Evolutionary conservation across 2,113 vertebrate genomes (phyloP).

Genomic region (Lichenostomus cassidix): DNA sequence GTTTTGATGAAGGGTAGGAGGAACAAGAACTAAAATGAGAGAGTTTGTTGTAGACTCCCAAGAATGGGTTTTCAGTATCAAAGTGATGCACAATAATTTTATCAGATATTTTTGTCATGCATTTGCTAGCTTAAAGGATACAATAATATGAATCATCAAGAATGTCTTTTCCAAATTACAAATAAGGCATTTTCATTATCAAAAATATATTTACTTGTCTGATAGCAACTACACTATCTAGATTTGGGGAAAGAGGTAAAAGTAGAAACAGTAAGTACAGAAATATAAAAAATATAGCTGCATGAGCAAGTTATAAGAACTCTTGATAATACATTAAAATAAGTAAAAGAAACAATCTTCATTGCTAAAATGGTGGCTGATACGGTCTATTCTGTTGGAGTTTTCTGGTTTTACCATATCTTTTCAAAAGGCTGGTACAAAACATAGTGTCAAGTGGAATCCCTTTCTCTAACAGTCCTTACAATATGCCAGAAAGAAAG

Average conservation of each 20-base stretch:
- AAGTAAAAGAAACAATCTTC: neutral
- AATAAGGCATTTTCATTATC: neutral
- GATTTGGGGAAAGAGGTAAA: neutral
- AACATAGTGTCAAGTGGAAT: neutral
- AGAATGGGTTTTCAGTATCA: neutral
- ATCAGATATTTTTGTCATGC: neutral
- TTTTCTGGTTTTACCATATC: neutral
- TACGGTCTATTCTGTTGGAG: fast-evolving
- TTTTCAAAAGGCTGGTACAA: neutral
- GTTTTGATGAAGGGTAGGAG: neutral
- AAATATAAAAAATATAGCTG: neutral
- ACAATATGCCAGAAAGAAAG: neutral
- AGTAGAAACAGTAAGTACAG: neutral
- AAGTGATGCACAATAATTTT: neutral
- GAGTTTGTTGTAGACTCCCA: neutral
- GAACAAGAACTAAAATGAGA: neutral
- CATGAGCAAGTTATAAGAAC: neutral
- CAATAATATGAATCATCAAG: neutral
- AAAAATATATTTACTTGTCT: neutral
- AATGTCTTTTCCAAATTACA: neutral
- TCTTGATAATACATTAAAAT: neutral
- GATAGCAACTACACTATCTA: neutral
- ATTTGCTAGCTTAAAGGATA: neutral
- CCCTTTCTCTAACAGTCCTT: neutral
- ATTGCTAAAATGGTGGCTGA: neutral